phyloP scores from a whole-genome alignment of 2,888 invertebrate genomes.

The Malachius bipustulatus region DNA sequence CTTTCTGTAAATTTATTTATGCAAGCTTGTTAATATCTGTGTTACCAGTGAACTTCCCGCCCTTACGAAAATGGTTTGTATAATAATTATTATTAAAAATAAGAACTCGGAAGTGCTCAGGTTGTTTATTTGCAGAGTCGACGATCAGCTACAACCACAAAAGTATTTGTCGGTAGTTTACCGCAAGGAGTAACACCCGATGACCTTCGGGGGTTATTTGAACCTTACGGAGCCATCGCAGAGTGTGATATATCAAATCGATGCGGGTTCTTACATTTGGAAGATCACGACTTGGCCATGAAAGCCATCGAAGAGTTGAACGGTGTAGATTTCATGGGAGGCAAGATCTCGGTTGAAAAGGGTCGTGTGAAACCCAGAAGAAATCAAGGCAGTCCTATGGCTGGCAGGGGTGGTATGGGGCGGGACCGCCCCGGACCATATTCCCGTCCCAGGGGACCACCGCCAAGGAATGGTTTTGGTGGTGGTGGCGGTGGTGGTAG shows the following conservation, averaged over 20 bases:
- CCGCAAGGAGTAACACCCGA: constrained; percentile 74
- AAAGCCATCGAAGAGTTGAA: constrained; percentile 71
- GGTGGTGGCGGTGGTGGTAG: constrained; percentile 21
- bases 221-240: constrained; percentile 75
- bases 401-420: constrained; percentile 37
- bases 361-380: constrained; percentile 65
- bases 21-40: too few species aligned
- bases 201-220: constrained; percentile 71
- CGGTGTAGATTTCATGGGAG: constrained; percentile 72
- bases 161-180: constrained; percentile 89
- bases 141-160: constrained; percentile 37
- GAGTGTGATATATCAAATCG: constrained; percentile 93
- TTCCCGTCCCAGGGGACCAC: constrained; percentile 30
- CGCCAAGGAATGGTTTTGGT: constrained; percentile 13
- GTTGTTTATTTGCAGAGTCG: too few species aligned
- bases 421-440: constrained; percentile 39
- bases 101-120: too few species aligned
- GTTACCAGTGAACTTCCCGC: too few species aligned
- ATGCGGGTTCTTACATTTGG: constrained; percentile 89
- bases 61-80: too few species aligned
- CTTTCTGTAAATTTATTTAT: too few species aligned
- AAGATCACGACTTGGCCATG: constrained; percentile 68
- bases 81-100: too few species aligned
- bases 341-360: constrained; percentile 72
- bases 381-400: constrained; percentile 42